Evolutionary conservation across 2,113 vertebrate species (phyloP).

Genomic region (Heterotis niloticus): DNA sequence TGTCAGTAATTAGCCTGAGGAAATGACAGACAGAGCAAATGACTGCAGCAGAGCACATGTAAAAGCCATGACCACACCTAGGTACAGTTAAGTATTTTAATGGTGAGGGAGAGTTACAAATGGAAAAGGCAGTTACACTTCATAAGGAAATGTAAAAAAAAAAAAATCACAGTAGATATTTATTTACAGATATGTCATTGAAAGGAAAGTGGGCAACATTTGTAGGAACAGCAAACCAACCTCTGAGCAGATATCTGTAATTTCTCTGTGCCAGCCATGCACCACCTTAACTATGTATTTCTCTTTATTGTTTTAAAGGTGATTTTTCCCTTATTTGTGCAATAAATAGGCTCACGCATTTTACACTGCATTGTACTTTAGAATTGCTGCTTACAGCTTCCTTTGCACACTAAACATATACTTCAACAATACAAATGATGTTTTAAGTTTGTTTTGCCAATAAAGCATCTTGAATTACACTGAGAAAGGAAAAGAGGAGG

Average conservation of each 20-base stretch:
- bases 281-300: not conserved
- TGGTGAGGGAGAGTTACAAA: not conserved
- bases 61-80: conserved; percentile 15
- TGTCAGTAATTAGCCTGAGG: conserved; percentile 18
- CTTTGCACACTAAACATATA: not conserved
- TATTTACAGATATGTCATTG: conserved; percentile 1
- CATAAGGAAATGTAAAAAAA: conserved; percentile 15
- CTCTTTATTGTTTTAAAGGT: not conserved
- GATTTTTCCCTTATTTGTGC: not conserved
- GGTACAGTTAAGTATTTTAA: not conserved
- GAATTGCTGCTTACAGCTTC: not conserved
- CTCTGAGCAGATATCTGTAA: too few species aligned
- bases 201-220: not conserved
- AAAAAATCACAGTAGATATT: not conserved
- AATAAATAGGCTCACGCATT: not conserved
- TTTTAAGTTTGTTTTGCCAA: not conserved
- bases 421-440: not conserved
- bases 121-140: not conserved
- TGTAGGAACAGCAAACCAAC: not conserved
- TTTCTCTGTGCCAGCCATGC: not conserved
- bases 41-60: conserved; percentile 18
- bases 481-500: not conserved
- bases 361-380: not conserved
- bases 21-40: conserved; percentile 21
- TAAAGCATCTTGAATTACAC: not conserved